Percentiles rank a stretch among this genome's conserved stretches.
Conservation (phyloP, 2,113 vertebrate species). For the Larimichthys polyactis region DNA sequence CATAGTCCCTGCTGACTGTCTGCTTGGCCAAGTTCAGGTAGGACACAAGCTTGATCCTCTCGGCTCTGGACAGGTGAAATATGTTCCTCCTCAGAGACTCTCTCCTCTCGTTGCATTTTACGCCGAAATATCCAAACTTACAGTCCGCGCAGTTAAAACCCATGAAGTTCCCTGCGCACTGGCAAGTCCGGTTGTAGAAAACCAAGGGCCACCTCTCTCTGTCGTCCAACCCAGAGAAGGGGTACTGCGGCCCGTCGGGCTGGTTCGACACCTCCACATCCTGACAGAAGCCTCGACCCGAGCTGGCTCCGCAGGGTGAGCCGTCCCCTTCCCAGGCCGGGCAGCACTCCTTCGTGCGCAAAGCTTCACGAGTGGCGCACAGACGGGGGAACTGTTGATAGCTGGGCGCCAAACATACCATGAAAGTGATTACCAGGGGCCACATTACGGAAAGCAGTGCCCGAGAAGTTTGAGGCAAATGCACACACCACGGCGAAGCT, state of each 20-base stretch:
- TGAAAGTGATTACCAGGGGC: conserved; percentile 74
- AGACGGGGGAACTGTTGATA: conserved; percentile 74
- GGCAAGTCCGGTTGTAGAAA: conserved; percentile 94
- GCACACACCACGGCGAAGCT: conserved; percentile 19
- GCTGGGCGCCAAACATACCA: conserved; percentile 35
- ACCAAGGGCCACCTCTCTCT: conserved; percentile 93
- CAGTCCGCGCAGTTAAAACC: conserved; percentile 92
- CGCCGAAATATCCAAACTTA: conserved; percentile 89
- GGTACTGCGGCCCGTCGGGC: conserved; percentile 89
- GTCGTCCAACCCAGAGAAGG: conserved; percentile 92
- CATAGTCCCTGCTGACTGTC: conserved; percentile 88
- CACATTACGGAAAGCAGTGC: conserved; percentile 69
- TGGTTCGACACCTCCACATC: conserved; percentile 82
- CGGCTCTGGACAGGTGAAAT: conserved; percentile 85
- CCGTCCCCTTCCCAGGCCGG: conserved; percentile 75
- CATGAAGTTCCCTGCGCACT: conserved; percentile 90
- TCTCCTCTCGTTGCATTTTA: conserved; percentile 84
- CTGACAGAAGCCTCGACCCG: conserved; percentile 88
- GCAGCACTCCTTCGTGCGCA: conserved; percentile 76
- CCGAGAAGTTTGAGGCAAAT: neutral
- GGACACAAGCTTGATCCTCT: conserved; percentile 89
- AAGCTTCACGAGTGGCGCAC: conserved; percentile 58
- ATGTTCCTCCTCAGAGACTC: conserved; percentile 89
- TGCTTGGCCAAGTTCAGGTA: conserved; percentile 95
- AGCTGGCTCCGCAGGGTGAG: conserved; percentile 79